Evolutionary conservation across 1,140 invertebrate species (phyloP), one percentile per base, ranked within the genome.

Genomic region (Meloidogyne hapla): DNA sequence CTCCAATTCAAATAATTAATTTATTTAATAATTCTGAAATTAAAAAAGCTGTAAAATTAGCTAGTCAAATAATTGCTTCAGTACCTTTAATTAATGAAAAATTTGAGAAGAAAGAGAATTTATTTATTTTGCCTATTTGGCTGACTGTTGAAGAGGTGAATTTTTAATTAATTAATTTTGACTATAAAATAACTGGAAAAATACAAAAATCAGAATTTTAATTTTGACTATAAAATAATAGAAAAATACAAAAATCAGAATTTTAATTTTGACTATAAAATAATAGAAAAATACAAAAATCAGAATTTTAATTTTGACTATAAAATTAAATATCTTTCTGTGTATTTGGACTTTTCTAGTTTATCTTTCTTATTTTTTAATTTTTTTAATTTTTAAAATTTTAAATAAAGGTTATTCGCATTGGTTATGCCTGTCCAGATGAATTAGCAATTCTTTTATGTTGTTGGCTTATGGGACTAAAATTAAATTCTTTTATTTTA

Each of bases 71-170:
- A 38, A 45, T 65, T 21, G n/a, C 45, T 12, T 80, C 40, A 38
- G 56, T 81, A 25, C 80, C 77, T 12, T 75, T 80, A 21, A 48
- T 79, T 13, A 62, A 25, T 10, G 25, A 78, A 56, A 65, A 12
- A 13, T 2, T 13, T 1, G 15, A 64, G 2, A n/a, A 64, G 0
- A 65, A 26, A 12, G 12, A 28, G 10, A 18, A 33, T 65, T 65
- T 28, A 26, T 26, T 9, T 28, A 3, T 66, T 21, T 40, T 73
- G 1, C 78, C 64, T 72, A n/a, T 82, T 8, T 82, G 81, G 81
- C 83, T 66, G 1, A 82, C 82, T 8, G 65, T 70, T 10, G 81
- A 83, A 69, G 82, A 82, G 74, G 81, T 80, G 67, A 28, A 38
- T 25, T 40, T 13, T 74, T 26, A 26, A 13, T 12, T 63, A 21